Conservation (phyloP, 1,140 invertebrate genomes). For the Drosophila nigromelanica region DNA sequence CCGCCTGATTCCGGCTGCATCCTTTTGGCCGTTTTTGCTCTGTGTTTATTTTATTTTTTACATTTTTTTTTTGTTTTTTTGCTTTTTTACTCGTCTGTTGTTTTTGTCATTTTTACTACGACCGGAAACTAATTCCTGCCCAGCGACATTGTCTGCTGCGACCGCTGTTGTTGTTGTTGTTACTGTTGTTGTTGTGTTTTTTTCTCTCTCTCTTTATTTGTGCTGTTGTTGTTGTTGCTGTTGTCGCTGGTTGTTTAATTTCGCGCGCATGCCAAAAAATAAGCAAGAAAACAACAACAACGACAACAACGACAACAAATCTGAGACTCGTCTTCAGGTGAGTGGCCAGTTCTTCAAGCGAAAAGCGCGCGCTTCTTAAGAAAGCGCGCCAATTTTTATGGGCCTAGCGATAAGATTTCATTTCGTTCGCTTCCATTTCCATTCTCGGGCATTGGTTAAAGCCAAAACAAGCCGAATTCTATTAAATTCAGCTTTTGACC, state of each 20-base stretch:
- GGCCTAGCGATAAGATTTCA: constrained; percentile 72
- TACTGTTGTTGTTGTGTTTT: constrained; percentile 15
- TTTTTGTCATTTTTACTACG: constrained; percentile 83
- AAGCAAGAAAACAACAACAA: constrained; percentile 39
- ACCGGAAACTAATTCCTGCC: constrained; percentile 83
- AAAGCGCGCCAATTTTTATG: constrained; percentile 80
- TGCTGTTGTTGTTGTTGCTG: constrained; percentile 37
- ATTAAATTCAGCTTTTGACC: not conserved
- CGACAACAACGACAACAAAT: not conserved
- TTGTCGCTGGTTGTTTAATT: constrained; percentile 44
- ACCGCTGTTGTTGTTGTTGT: constrained; percentile 22
- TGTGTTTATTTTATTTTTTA: constrained; percentile 35
- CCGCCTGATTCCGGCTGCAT: constrained; percentile 39
- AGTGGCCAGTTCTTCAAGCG: constrained; percentile 68
- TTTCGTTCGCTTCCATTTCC: constrained; percentile 65
- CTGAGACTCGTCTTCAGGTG: constrained; percentile 41
- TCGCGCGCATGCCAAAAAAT: constrained; percentile 78
- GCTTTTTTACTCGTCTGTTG: constrained; percentile 42
- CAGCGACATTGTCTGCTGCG: constrained; percentile 53
- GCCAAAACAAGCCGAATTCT: not conserved
- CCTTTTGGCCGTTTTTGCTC: constrained; percentile 73
- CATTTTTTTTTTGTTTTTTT: constrained; percentile 13
- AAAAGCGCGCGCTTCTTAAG: constrained; percentile 71
- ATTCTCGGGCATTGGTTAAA: constrained; percentile 14
- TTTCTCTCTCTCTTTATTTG: constrained; percentile 3